These are phyloP conservation scores for Malurus cyaneus DNA, from an alignment of 2,113 vertebrate species.

Conservation along the genomic window DNA sequence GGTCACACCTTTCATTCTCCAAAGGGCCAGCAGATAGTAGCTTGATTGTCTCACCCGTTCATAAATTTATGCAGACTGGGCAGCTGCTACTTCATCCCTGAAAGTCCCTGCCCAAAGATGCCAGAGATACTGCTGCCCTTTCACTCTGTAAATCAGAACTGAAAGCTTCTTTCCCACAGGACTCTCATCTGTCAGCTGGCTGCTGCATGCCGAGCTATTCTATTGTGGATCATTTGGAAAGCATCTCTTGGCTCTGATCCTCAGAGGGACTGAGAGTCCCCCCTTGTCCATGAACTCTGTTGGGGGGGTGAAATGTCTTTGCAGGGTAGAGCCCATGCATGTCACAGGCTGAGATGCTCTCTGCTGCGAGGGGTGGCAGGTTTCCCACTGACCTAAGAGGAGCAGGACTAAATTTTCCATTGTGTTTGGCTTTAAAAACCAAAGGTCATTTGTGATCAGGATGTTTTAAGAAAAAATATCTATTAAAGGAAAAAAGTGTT, in stretches of 20 bases:
- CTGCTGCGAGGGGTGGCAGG: background rate
- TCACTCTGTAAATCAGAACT: conserved; percentile 44
- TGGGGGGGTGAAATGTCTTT: background rate
- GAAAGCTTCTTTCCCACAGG: conserved; percentile 2
- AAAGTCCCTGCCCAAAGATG: conserved; percentile 9
- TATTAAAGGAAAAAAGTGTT: conserved; percentile 34
- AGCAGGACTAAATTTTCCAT: background rate
- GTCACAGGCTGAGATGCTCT: background rate
- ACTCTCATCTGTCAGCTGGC: conserved; percentile 10
- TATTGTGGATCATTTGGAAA: conserved; percentile 5
- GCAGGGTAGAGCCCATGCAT: background rate
- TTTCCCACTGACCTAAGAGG: background rate
- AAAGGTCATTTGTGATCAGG: background rate
- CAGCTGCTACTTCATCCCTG: conserved; percentile 4
- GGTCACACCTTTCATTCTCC: background rate
- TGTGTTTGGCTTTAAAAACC: background rate
- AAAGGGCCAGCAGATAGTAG: background rate
- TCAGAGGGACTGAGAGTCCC: background rate
- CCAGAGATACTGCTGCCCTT: conserved; percentile 14
- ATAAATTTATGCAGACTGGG: conserved; percentile 14
- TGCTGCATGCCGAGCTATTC: background rate
- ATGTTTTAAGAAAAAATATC: conserved; percentile 9
- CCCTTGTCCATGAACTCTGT: background rate
- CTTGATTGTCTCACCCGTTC: background rate
- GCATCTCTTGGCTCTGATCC: background rate